Evolutionary conservation across 2,797 vertebrate species (phyloP).

Genomic region (Sebastes cheni): DNA sequence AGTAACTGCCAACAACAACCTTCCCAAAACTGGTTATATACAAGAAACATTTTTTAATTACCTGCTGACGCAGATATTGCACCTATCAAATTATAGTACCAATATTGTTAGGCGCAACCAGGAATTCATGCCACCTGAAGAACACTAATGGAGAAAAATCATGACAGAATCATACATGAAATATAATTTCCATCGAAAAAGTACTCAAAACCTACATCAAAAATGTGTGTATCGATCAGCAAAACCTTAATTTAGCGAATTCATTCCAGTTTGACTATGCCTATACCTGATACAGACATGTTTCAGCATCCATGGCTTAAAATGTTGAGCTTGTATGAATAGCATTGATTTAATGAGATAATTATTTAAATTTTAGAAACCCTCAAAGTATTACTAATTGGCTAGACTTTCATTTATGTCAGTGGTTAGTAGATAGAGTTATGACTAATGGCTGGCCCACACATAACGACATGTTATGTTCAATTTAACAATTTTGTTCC

Average conservation of each 20-base stretch:
- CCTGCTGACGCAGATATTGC: not conserved
- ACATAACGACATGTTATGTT: too few relatives aligned
- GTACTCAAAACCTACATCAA: not conserved
- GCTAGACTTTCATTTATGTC: not conserved
- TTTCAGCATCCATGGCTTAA: not conserved
- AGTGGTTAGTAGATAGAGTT: not conserved
- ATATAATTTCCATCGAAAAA: not conserved
- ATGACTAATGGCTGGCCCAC: too few relatives aligned
- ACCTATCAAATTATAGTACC: not conserved
- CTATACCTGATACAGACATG: not conserved
- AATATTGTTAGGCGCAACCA: not conserved
- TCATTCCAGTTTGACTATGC: not conserved
- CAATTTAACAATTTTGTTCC: too few relatives aligned
- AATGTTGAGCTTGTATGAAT: not conserved
- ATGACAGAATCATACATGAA: not conserved
- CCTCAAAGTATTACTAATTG: not conserved
- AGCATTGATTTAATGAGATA: not conserved
- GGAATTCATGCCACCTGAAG: not conserved
- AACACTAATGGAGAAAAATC: not conserved
- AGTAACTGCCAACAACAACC: not conserved
- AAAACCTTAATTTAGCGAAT: not conserved
- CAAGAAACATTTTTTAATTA: not conserved
- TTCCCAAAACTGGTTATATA: not conserved
- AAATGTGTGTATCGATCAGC: not conserved
- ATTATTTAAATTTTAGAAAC: not conserved